Base-by-base conservation (phyloP, 1,140 invertebrate genomes). In the Cyclargus thomasi region DNA sequence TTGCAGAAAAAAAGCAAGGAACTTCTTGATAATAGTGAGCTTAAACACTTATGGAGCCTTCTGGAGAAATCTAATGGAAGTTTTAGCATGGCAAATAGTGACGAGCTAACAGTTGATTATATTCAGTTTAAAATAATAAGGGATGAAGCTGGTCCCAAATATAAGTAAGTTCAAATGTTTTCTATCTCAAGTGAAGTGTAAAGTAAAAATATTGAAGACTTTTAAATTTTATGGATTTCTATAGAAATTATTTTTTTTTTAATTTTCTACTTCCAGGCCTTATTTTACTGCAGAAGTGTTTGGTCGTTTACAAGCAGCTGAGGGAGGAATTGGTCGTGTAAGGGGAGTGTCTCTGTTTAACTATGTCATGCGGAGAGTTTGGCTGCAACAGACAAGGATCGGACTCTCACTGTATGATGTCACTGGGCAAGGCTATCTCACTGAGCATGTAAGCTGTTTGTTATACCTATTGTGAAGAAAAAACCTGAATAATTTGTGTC, bases 341-440 rank as follows among this genome's bases (percentile, higher is more conserved):
- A 94, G 94, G 53, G 95, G 96, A 3, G 93, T 94, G 82, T 95
- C 96, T 8, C 92, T 99, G 57, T 99, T 98, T 83, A 98, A 98
- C 78, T 99, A 99, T 86, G 95, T 97, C 0, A 98, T 99, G 97
- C 92, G 96, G 18, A 97, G 98, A 87, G 95, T 97, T 4, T 99
- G 97, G 97, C 88, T 98, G 7, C 95, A 97, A 79, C 97, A 99
- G 86, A 98, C 97, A 1, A 92, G 97, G 79, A 97, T 99, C 71
- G 97, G 97, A 0, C 91, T 99, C 6, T 98, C 97, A 0, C 90
- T 99, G 6, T 99, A 98, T 86, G 98, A 99, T 92, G 95, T 96
- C 6, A 95, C 95, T 16, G 98, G 98, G 0, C 95, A 97, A 79
- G 98, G 98, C 17, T 99, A 96, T 88, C 92, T 99, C 0, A 94